A percentile compares a stretch with the other conserved stretches of the same genome.
Evolutionary conservation across 1,140 invertebrate species (phyloP).

Genomic region (Acromyrmex echinatior): DNA sequence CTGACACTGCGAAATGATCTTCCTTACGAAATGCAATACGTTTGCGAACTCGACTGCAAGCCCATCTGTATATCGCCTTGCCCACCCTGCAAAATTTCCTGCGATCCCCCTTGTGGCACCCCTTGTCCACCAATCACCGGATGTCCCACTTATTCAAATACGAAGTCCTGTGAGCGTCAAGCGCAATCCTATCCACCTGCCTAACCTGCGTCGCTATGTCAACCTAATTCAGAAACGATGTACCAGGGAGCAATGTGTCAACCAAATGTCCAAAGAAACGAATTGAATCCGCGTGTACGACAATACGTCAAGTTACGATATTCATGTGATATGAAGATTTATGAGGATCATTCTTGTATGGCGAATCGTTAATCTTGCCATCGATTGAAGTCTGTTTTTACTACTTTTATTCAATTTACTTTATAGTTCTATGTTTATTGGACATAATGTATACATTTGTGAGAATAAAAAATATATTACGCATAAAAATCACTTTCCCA

Average conservation of each 20-base stretch:
- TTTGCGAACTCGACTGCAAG: conserved; percentile 76
- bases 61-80: conserved; percentile 73
- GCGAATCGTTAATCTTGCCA: conserved; percentile 32
- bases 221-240: conserved; percentile 48
- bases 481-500: background rate
- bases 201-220: background rate
- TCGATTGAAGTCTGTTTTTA: conserved; percentile 37
- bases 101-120: conserved; percentile 20
- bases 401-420: conserved; percentile 13
- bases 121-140: conserved; percentile 37
- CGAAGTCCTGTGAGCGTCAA: conserved; percentile 51
- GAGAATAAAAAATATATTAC: conserved; percentile 39
- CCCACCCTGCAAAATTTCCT: conserved; percentile 66
- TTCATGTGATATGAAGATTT: conserved; percentile 45
- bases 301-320: conserved; percentile 49
- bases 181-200: conserved; percentile 19
- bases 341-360: conserved; percentile 6
- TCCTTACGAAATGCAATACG: conserved; percentile 78
- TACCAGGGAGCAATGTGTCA: conserved; percentile 71
- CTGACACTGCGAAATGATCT: conserved; percentile 77
- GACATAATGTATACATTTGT: conserved; percentile 26
- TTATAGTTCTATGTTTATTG: background rate
- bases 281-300: conserved; percentile 44
- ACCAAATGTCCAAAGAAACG: conserved; percentile 69
- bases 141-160: conserved; percentile 16